Evolutionary conservation across 1,140 invertebrate species (phyloP), one percentile per base, ranked within the genome.

Genomic region (Diuraphis noxia): DNA sequence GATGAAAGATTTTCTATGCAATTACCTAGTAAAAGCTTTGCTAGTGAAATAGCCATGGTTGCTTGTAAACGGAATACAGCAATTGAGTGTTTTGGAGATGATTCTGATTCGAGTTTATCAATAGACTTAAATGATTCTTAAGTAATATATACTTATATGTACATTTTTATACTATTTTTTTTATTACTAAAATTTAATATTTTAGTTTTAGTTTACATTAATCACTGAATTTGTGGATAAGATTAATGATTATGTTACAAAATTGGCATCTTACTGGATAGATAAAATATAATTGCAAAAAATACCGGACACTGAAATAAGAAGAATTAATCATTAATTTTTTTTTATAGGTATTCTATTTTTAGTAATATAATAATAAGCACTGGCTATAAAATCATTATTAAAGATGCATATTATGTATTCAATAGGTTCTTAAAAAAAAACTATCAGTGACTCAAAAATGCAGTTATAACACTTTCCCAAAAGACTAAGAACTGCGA

Each of bases 31-130:
- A 77, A 46, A 81, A 52, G 9, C 23, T 82, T 91, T 82, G 89
- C 89, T 19, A 52, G 52, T 91, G 89, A 91, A 49, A 82, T 91
- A n/a, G 89, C 89, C 7, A 81, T 25, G 21, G 19, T 91, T 82
- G 89, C 89, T 46, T 81, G n/a, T 82, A 82, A 49, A 91, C 81
- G 89, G 36, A 91, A 82, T 82, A 38, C 43, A 82, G 43, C 10
- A 17, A 81, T 91, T n/a, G 36, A 91, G 21, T 40, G 77, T 81
- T 82, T 91, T 82, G 77, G 88, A n/a, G 72, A 91, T 52, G 43
- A 90, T 90, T 81, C 72, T 23, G 88, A 81, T 30, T 81, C 89
- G 0, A 41, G 34, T 34, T 19, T 2, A 19, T 86, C 81, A 25
- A 36, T 34, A 36, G 19, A 86, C 36, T 86, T 34, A 25, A 36